Evolutionary conservation across 1,140 invertebrate genomes (phyloP), one percentile per base, ranked within the genome.

Genomic region (Drosophila micromelanica): DNA sequence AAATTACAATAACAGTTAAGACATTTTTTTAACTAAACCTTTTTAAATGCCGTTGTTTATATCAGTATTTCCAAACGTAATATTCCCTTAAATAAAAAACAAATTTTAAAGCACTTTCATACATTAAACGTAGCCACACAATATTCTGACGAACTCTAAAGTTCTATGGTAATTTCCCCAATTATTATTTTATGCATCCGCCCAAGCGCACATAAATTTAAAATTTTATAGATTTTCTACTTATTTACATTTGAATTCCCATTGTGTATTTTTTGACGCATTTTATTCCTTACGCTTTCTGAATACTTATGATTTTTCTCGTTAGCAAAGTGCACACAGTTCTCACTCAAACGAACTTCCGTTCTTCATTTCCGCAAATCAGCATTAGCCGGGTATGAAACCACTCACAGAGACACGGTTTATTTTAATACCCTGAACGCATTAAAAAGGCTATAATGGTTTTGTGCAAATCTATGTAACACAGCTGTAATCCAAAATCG

Each of bases 281-380:
- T 23, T 56, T 56, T 15, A 35, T 35, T 1, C 12, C 13, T 13
- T n/a, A 8, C 38, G 12, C 7, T 30, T 13, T 11, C 12, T 30
- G n/a, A 13, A 11, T 45, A 45, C 43, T 57, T 27, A 45, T 43
- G 43, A 56, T 42, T 43, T 43, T 15, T 13, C 12, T 55, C 17
- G 12, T 12, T 6, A 46, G 17, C 5, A 27, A 17, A 48, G n/a
- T 48, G 62, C 37, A 42, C 62, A 75, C 40, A 13, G 42, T 13
- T 27, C 32, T 43, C 15, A 55, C 38, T 42, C 42, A 42, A 51
- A 20, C 64, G 40, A 60, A 49, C 45, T 61, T 62, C 59, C 60
- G 61, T 51, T 30, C 40, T 15, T 15, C 30, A 32, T 52, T 52
- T 52, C 49, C 49, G 49, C 49, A 17, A 32, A 17, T 32, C 30